Percentiles rank a stretch among this genome's conserved stretches.
Conservation (phyloP, 2,888 invertebrate genomes). For the Pristionchus arcanus region DNA sequence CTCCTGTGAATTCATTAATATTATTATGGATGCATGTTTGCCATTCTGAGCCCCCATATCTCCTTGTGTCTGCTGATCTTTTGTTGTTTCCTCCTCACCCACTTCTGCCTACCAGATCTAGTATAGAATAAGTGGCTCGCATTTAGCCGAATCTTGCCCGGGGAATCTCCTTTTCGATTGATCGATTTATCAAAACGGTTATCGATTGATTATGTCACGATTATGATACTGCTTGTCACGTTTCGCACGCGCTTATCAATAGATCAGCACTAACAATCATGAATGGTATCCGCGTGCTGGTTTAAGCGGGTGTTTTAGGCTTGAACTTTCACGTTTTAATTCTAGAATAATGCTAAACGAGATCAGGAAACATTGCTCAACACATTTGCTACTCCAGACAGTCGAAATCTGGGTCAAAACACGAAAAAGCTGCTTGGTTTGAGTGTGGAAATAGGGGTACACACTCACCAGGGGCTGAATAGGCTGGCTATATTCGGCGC, state of each 20-base stretch:
- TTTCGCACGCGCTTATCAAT: conserved; percentile 14
- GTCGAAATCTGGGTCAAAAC: background rate
- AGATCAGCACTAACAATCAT: background rate
- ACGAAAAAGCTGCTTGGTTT: background rate
- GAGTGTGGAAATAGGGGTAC: background rate
- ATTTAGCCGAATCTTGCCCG: background rate
- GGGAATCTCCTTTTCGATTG: background rate
- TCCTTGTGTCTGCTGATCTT: background rate
- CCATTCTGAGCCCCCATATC: background rate
- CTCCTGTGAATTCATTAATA: background rate
- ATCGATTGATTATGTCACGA: background rate
- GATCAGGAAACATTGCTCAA: too few species aligned
- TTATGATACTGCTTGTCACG: background rate
- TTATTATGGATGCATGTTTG: background rate
- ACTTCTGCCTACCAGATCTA: conserved; percentile 6
- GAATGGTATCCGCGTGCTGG: background rate
- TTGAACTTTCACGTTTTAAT: too few species aligned
- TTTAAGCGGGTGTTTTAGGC: too few species aligned
- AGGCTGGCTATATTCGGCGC: background rate
- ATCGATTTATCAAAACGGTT: background rate
- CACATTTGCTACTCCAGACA: background rate
- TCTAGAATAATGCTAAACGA: too few species aligned
- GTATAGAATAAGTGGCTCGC: conserved; percentile 47
- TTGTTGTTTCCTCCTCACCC: background rate
- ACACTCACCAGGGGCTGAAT: background rate